Conservation (phyloP, 2,113 vertebrate genomes). For the Polypterus bichir region DNA sequence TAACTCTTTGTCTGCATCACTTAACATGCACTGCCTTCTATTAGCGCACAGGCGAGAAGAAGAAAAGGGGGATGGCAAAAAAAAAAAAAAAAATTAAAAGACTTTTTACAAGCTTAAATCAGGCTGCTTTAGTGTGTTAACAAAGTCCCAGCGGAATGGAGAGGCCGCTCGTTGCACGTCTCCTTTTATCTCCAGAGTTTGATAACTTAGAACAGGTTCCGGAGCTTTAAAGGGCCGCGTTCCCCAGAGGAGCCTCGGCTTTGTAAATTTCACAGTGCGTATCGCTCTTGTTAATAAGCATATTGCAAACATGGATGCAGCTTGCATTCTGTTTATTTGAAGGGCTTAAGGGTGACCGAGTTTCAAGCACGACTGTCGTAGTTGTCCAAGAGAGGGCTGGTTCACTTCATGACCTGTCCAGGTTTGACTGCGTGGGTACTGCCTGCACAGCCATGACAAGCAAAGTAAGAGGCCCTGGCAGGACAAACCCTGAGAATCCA, state of each 20-base stretch:
- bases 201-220: slow-evolving; percentile 24
- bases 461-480: no score
- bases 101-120: slow-evolving; percentile 16
- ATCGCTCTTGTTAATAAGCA: slow-evolving; percentile 24
- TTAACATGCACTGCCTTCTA: slow-evolving; percentile 7
- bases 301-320: slow-evolving; percentile 18
- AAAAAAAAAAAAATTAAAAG: slow-evolving; percentile 24
- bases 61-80: slow-evolving; percentile 20
- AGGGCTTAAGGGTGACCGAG: no score
- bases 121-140: slow-evolving; percentile 3
- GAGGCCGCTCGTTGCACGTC: slow-evolving; percentile 20
- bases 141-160: slow-evolving; percentile 20
- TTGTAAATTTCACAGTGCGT: slow-evolving; percentile 25
- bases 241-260: slow-evolving; percentile 20
- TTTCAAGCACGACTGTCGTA: no score
- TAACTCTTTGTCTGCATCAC: slow-evolving; percentile 8
- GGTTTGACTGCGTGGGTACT: no score
- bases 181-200: slow-evolving; percentile 25
- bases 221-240: slow-evolving; percentile 20
- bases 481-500: no score
- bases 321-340: not conserved
- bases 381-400: no score
- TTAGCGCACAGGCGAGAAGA: not conserved
- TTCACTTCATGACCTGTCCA: no score
- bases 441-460: no score